These are phyloP conservation scores for Empidonax alnorum DNA, from an alignment of 2,113 vertebrate genomes.

Conservation along the genomic window DNA sequence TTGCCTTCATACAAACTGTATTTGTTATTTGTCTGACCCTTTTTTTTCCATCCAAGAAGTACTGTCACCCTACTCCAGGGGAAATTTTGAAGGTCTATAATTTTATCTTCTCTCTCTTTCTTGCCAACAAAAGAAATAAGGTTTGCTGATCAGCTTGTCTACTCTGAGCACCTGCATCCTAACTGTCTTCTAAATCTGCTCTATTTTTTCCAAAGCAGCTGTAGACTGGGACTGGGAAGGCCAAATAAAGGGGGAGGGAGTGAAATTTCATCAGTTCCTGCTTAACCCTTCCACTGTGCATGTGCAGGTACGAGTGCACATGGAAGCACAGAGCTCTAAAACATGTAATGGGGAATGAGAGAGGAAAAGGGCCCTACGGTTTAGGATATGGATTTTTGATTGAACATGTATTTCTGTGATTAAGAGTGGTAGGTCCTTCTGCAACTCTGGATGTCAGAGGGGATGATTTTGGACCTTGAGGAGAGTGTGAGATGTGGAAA, in stretches of 20 bases:
- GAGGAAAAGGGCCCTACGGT: not conserved
- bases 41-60: not conserved
- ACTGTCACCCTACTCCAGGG: not conserved
- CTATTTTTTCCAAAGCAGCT: not conserved
- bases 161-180: not conserved
- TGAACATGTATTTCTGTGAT: not conserved
- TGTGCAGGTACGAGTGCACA: not conserved
- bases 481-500: not conserved
- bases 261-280: not conserved
- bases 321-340: not conserved
- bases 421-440: not conserved
- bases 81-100: not conserved
- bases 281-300: not conserved
- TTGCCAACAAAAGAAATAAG: not conserved
- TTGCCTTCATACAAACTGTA: not conserved
- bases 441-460: not conserved
- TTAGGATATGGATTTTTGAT: not conserved
- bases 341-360: not conserved
- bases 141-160: not conserved
- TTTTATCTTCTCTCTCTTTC: not conserved
- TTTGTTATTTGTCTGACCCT: not conserved
- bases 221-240: not conserved
- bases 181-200: not conserved
- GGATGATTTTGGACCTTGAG: not conserved
- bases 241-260: not conserved